These are phyloP conservation scores for Parambassis ranga DNA, from an alignment of 2,797 vertebrate species.

Conservation along the genomic window DNA sequence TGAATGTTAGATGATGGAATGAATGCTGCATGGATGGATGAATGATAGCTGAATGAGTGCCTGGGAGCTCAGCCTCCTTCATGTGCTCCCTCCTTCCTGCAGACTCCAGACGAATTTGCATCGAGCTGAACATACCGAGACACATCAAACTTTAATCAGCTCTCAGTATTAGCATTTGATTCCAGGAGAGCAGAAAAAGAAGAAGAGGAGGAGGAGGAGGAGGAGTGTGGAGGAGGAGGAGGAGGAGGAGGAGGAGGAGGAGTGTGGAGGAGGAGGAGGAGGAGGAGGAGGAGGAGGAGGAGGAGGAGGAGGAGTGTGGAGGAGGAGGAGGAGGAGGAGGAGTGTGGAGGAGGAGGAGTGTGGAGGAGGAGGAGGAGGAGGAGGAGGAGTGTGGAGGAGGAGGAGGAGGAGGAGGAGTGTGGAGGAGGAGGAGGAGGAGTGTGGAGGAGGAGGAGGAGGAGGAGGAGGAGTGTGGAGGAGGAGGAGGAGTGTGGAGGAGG, in stretches of 20 bases:
- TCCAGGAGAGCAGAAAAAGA: constrained; percentile 71
- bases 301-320: constrained; percentile 55
- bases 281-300: background rate
- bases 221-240: constrained; percentile 81
- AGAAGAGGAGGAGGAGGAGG: constrained; percentile 60
- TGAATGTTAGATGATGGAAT: background rate
- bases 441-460: background rate
- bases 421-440: background rate
- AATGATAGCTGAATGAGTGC: background rate
- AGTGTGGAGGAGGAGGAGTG: too few relatives aligned
- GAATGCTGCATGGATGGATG: too few relatives aligned
- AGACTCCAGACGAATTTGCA: constrained; percentile 80
- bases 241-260: too few relatives aligned
- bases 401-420: constrained; percentile 54
- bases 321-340: background rate
- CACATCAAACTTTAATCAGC: constrained; percentile 94
- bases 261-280: constrained; percentile 71
- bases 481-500: background rate
- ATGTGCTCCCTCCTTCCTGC: constrained; percentile 71
- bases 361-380: background rate
- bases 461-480: constrained; percentile 53
- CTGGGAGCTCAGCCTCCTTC: background rate
- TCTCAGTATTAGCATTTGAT: constrained; percentile 90
- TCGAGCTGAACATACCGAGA: constrained; percentile 90
- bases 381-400: constrained; percentile 54